phyloP scores from a whole-genome alignment of 2,888 invertebrate species.

The Phrixothrix hirtus region DNA sequence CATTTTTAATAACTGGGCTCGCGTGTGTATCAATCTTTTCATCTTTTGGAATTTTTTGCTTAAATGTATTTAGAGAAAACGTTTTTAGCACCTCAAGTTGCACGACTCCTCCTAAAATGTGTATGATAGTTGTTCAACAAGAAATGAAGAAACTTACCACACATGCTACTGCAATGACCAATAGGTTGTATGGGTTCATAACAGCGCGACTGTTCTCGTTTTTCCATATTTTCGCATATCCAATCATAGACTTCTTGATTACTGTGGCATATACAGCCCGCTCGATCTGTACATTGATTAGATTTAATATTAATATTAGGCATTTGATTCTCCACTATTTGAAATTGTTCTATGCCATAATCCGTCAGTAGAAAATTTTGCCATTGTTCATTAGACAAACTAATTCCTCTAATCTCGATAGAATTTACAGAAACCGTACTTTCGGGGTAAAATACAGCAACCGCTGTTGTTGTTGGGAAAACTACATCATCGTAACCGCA shows the following conservation, averaged over 20 bases:
- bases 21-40: constrained; percentile 36
- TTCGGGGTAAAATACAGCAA: constrained; percentile 17
- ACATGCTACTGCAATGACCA: constrained; percentile 38
- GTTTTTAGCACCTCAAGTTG: constrained; percentile 23
- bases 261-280: constrained; percentile 16
- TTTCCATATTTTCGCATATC: constrained; percentile 14
- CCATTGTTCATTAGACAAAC: constrained; percentile 12
- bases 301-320: constrained; percentile 2
- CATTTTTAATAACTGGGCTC: constrained; percentile 35
- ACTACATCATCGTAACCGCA: constrained; percentile 57
- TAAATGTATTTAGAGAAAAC: constrained; percentile 33
- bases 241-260: constrained; percentile 1
- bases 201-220: constrained; percentile 21
- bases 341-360: constrained; percentile 21
- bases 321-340: background rate
- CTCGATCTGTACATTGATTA: background rate
- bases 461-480: constrained; percentile 45
- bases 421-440: constrained; percentile 9
- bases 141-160: constrained; percentile 36
- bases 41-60: constrained; percentile 30
- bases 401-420: constrained; percentile 7
- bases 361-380: constrained; percentile 16
- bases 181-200: constrained; percentile 27
- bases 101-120: constrained; percentile 36
- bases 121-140: too few relatives aligned